Percentiles rank a stretch among this genome's conserved stretches.
These are phyloP conservation scores for Pholis gunnellus DNA, from an alignment of 2,113 vertebrate genomes.

Conservation along the genomic window DNA sequence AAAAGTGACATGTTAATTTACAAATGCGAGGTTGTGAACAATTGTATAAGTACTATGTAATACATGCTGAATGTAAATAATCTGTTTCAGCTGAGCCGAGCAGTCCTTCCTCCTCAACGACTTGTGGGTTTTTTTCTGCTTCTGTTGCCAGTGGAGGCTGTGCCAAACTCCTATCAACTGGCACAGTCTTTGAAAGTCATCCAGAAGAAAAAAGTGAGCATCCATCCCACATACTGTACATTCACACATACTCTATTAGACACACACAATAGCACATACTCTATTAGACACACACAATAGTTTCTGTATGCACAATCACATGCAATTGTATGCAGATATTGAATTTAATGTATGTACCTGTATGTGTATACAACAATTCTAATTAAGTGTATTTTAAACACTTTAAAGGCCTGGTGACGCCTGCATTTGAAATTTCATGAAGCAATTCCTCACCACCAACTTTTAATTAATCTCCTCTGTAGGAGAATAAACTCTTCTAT, in stretches of 20 bases:
- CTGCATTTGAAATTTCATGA: background rate
- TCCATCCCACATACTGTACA: slow-evolving; percentile 55
- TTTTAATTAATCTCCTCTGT: background rate
- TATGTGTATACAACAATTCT: too few species aligned
- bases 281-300: slow-evolving; percentile 1
- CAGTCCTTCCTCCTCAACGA: slow-evolving; percentile 52
- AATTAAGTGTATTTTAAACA: background rate
- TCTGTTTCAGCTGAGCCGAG: slow-evolving; percentile 61
- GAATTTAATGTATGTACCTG: too few species aligned
- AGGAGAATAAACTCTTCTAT: background rate
- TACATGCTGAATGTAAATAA: slow-evolving; percentile 48
- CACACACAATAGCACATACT: too few species aligned
- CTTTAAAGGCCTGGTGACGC: background rate
- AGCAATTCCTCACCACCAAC: background rate
- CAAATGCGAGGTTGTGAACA: slow-evolving; percentile 43
- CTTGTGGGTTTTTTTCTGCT: slow-evolving; percentile 55
- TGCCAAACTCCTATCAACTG: slow-evolving; percentile 73
- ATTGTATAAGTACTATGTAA: slow-evolving; percentile 47
- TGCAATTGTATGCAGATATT: too few species aligned
- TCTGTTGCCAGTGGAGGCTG: slow-evolving; percentile 61
- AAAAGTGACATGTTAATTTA: slow-evolving; percentile 28
- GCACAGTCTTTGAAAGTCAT: slow-evolving; percentile 79
- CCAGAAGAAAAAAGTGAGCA: slow-evolving; percentile 72
- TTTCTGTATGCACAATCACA: background rate
- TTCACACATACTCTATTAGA: slow-evolving; percentile 36